phyloP scores from a whole-genome alignment of 2,797 vertebrate genomes.

The Cyprinodon diabolis region DNA sequence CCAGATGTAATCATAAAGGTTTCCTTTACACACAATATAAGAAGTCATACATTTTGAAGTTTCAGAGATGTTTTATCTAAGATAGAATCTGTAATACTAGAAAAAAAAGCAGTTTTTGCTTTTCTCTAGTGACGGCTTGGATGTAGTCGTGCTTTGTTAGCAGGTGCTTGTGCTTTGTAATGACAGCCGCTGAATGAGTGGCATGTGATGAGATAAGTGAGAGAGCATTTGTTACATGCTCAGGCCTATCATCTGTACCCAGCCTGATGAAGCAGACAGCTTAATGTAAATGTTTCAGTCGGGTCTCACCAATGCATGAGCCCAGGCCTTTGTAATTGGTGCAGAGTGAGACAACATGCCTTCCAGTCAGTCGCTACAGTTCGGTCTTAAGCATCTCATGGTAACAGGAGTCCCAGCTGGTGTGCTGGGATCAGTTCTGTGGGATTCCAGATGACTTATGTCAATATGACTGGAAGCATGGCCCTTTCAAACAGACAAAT shows the following conservation, averaged over 20 bases:
- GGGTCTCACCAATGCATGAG: constrained; percentile 65
- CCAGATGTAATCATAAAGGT: no score
- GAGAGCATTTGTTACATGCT: constrained; percentile 31
- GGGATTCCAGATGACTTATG: constrained; percentile 53
- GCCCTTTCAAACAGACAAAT: constrained; percentile 40
- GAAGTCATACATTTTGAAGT: background rate
- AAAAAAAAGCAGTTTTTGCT: background rate
- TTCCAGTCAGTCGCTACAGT: constrained; percentile 52
- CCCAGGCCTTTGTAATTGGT: constrained; percentile 44
- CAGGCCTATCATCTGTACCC: constrained; percentile 13
- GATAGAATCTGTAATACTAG: no score
- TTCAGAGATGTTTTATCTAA: background rate
- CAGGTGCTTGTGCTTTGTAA: constrained; percentile 7
- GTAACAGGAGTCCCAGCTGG: constrained; percentile 49
- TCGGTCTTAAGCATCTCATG: constrained; percentile 33
- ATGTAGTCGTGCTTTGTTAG: constrained; percentile 13
- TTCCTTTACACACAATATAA: background rate
- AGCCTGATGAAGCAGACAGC: constrained; percentile 26
- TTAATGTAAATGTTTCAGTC: constrained; percentile 63
- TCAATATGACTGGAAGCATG: constrained; percentile 26
- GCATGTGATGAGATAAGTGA: constrained; percentile 48
- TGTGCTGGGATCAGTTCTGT: constrained; percentile 51
- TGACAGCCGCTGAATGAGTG: constrained; percentile 54
- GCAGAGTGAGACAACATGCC: constrained; percentile 46
- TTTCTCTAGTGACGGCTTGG: background rate